Conservation (phyloP, 1,140 invertebrate species). For the Psix sp. region DNA sequence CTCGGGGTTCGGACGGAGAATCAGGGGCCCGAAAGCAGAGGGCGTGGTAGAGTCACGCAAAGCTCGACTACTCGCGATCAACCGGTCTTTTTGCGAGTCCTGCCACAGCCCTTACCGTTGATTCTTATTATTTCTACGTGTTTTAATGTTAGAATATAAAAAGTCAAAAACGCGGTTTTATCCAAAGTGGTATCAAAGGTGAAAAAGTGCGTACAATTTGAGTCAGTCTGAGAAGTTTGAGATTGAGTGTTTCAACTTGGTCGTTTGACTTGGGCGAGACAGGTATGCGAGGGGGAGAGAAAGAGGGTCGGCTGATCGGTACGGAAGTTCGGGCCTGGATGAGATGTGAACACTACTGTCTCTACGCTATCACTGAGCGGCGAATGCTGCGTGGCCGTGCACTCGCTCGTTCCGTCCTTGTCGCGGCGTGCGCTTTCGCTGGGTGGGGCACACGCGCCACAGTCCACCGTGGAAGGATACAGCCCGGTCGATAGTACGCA, state of each 20-base stretch:
- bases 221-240: too few relatives aligned
- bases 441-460: slow-evolving; percentile 53
- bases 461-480: slow-evolving; percentile 43
- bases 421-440: slow-evolving; percentile 16
- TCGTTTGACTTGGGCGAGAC: background rate
- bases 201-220: too few relatives aligned
- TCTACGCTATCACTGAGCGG: slow-evolving; percentile 75
- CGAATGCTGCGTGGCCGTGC: slow-evolving; percentile 63
- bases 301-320: slow-evolving; percentile 9
- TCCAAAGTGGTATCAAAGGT: too few relatives aligned
- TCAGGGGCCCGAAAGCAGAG: slow-evolving; percentile 36
- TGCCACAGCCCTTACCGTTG: too few relatives aligned
- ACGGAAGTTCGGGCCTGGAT: slow-evolving; percentile 17
- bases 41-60: slow-evolving; percentile 43
- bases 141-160: too few relatives aligned
- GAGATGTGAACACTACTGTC: slow-evolving; percentile 71
- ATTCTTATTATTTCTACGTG: too few relatives aligned
- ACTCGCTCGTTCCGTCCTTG: slow-evolving; percentile 38
- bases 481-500: slow-evolving; percentile 56
- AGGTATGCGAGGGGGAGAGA: slow-evolving; percentile 1
- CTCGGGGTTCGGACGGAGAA: slow-evolving; percentile 5
- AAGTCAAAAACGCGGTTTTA: too few relatives aligned
- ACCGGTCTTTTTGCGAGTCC: too few relatives aligned
- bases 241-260: background rate
- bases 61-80: slow-evolving; percentile 34